Conservation (phyloP, 2,113 vertebrate species). For the human region GRCh38 chr22:47009501-47010000, state of each 20-base stretch:
- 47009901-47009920: fast-evolving
- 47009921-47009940: fast-evolving
- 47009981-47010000: fast-evolving
- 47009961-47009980: fast-evolving
- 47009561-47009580: no score
- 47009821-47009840: fast-evolving
- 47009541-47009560: fast-evolving
- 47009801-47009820: neutral
- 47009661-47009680: fast-evolving
- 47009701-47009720: fast-evolving
- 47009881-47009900: neutral
- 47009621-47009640: fast-evolving
- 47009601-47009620: fast-evolving
- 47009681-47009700: fast-evolving
- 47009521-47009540: no score
- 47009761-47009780: neutral
- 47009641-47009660: fast-evolving
- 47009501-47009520: no score
- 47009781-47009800: neutral
- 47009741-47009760: neutral
- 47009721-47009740: fast-evolving
- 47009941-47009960: fast-evolving
- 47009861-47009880: neutral
- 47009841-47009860: fast-evolving
- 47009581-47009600: fast-evolving